Base-by-base conservation (phyloP, 2,888 invertebrate species). In the Polia nebulosa region DNA sequence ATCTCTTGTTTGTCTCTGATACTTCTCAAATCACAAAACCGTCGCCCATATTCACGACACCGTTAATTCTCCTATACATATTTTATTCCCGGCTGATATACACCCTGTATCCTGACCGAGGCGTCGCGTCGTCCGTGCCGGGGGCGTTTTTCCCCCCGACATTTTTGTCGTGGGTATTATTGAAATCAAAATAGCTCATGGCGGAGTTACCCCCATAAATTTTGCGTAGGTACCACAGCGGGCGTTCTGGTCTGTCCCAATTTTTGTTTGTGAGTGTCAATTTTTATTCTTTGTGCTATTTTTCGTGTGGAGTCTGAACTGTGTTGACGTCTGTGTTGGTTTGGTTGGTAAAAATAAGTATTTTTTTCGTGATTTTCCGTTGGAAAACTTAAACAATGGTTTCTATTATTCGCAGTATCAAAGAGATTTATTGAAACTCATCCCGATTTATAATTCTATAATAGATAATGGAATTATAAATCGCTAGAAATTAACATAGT, bases 81-180 rank as follows among this genome's bases (percentile, higher is more conserved):
- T 76, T 82, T 81, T 81, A 82, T 81, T 75, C 70, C 47, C n/a
- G 53, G 36, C 60, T 58, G 62, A 75, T 79, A 81, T 81, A 76
- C 71, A 67, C 59, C 60, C 62, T 69, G 66, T 70, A 72, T 79
- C 79, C 72, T 58, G 67, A 32, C 66, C 47, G 76, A 80, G 78
- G 71, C 74, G 79, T 71, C 71, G 78, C 67, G 27, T 41, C 84
- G 69, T 55, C 72, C 72, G 44, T 15, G 71, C 72, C 58, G 63
- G 44, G 69, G 82, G 82, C 72, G 71, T 78, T 76, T 44, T 67
- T 57, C 17, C 73, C 74, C 73, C 66, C 74, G 25, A 74, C 82
- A 85, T 82, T 84, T 85, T 82, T 84, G 84, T 79, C 84, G 80
- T 76, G 67, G 66, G 78, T 85, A 85, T 85, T 85, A 85, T 85